phyloP scores from a whole-genome alignment of 2,113 vertebrate genomes.

The Piprites chloris region DNA sequence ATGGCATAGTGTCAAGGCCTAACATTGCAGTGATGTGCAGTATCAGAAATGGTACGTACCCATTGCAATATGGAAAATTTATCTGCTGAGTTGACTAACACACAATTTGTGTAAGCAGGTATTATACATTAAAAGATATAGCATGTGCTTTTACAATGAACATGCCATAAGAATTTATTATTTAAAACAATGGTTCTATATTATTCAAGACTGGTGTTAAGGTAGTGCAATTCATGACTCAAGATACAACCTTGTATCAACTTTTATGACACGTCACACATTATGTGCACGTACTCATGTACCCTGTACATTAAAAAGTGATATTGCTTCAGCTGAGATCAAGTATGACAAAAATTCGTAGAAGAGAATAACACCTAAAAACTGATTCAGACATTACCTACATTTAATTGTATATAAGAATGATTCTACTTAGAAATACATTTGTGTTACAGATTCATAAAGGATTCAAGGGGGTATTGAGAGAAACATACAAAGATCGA shows the following conservation, averaged over 20 bases:
- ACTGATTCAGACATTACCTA: neutral
- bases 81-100: rapidly evolving
- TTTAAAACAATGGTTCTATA: neutral
- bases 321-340: neutral
- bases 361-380: neutral
- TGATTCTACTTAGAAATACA: neutral
- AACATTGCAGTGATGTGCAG: neutral
- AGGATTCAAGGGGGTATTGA: neutral
- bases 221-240: neutral
- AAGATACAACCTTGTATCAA: neutral
- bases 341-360: neutral
- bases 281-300: neutral
- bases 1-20: neutral
- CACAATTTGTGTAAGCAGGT: neutral
- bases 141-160: neutral
- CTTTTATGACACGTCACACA: neutral
- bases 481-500: neutral
- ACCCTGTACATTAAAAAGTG: neutral
- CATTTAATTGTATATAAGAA: neutral
- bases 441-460: neutral
- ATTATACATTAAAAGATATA: neutral
- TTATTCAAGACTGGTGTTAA: neutral
- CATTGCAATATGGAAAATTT: neutral
- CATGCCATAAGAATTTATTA: neutral
- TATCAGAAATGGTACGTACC: rapidly evolving